Percentiles rank a stretch among this genome's conserved stretches.
Evolutionary conservation across 1,140 invertebrate genomes (phyloP).

Genomic region (Drosophila bifasciata): DNA sequence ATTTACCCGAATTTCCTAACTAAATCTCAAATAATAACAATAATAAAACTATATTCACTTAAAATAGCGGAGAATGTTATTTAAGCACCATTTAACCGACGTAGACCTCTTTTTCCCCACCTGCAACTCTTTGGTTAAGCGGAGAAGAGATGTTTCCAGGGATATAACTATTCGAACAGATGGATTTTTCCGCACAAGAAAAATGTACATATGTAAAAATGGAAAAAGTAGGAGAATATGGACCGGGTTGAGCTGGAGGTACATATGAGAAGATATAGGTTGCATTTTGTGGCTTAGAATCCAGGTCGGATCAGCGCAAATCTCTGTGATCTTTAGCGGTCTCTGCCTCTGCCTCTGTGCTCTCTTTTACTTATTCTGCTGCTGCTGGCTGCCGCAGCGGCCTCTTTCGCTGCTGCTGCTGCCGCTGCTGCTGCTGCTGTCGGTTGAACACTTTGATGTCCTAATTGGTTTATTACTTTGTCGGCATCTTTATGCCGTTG

Average conservation of each 20-base stretch:
- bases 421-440: conserved; percentile 65
- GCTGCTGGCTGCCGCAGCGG: conserved; percentile 17
- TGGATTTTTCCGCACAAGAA: background rate
- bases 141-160: background rate
- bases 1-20: no score
- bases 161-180: no score
- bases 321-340: conserved; percentile 71
- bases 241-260: background rate
- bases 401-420: conserved; percentile 15
- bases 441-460: conserved; percentile 82
- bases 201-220: background rate
- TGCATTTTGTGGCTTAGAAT: conserved; percentile 76
- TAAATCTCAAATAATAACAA: no score
- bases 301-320: conserved; percentile 77
- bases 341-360: conserved; percentile 25
- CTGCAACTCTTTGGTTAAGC: no score
- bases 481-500: conserved; percentile 80
- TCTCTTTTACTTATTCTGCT: conserved; percentile 12
- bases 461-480: conserved; percentile 82
- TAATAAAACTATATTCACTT: no score
- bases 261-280: conserved; percentile 67
- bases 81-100: no score
- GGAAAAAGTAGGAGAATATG: background rate
- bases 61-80: no score
- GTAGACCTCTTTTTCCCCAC: no score